Base-by-base conservation (phyloP, 1,140 invertebrate genomes). In the Hesperophylax magnus region DNA sequence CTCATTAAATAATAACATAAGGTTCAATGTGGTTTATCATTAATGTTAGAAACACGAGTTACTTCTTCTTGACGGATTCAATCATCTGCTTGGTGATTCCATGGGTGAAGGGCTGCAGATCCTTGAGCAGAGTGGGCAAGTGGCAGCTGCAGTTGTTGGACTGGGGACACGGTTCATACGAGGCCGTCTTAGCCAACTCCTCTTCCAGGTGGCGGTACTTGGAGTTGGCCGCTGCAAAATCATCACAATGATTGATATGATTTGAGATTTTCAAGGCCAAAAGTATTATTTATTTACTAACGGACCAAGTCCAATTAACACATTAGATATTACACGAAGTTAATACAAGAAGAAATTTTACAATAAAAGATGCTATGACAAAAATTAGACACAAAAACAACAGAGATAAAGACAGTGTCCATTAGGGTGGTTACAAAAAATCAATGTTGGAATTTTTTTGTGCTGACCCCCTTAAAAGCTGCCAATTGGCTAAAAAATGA, bases 71-170 rank as follows among this genome's bases (percentile, higher is more conserved):
- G 53, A 93, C 91, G 60, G 86, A 85, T 58, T 93, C 88, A 82
- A 97, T 92, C 85, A 93, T 89, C 83, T 93, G 87, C 85, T 93
- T 90, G 2, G 89, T 92, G 72, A 98, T 96, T 31, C 93, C 93
- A 85, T 88, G 86, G 85, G 92, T 89, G 87, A 96, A 98, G 20
- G 92, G 87, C 81, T 88, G 87, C 47, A 98, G 89, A 87, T 98
- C 96, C 18, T 91, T 88, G 20, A 91, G 85, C 63, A 97, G 94
- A 27, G 95, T 91, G 85, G 88, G 80, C 34, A 86, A 87, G 85
- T 94, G 92, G 85, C 95, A 96, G 27, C 86, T 89, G 86, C 93
- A 94, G 76, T 92, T 92, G 31, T 47, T 47, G 39, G 85, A 81
- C 34, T 81, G 81, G 20, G 87, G 84, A 85, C 91, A 92, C 6